phyloP scores from a whole-genome alignment of 2,113 vertebrate species.

The Mirza zaza region DNA sequence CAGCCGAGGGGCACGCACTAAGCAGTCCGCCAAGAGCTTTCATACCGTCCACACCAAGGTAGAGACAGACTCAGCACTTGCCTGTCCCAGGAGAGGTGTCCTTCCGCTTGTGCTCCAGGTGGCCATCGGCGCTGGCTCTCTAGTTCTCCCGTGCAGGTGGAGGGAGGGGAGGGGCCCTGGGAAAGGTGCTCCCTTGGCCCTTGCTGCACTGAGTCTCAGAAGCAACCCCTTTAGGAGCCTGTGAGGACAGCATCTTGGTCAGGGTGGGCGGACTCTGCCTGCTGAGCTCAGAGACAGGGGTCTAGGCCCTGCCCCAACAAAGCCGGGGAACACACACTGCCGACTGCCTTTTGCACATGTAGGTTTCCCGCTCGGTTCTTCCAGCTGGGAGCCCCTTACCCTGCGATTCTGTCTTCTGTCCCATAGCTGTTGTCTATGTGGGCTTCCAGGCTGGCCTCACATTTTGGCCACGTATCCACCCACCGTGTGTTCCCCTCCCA shows the following conservation, averaged over 20 bases:
- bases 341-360: neutral
- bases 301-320: too few relatives aligned
- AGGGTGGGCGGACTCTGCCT: neutral
- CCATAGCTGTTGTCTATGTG: accelerated
- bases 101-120: neutral
- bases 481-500: neutral
- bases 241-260: neutral
- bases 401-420: too few relatives aligned
- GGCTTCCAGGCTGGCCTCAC: neutral
- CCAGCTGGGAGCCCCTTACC: neutral
- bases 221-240: neutral
- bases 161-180: neutral
- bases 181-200: neutral
- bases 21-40: neutral
- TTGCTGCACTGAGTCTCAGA: neutral
- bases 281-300: neutral
- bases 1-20: too few relatives aligned
- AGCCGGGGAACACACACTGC: neutral
- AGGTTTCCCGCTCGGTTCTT: neutral
- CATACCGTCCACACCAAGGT: neutral
- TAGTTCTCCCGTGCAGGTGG: neutral
- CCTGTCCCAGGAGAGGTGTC: neutral
- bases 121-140: neutral
- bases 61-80: neutral
- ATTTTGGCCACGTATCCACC: too few relatives aligned